Evolutionary conservation across 2,888 invertebrate species (phyloP), one percentile per base, ranked within the genome.

Genomic region (Hermaeophaga mercurialis): DNA sequence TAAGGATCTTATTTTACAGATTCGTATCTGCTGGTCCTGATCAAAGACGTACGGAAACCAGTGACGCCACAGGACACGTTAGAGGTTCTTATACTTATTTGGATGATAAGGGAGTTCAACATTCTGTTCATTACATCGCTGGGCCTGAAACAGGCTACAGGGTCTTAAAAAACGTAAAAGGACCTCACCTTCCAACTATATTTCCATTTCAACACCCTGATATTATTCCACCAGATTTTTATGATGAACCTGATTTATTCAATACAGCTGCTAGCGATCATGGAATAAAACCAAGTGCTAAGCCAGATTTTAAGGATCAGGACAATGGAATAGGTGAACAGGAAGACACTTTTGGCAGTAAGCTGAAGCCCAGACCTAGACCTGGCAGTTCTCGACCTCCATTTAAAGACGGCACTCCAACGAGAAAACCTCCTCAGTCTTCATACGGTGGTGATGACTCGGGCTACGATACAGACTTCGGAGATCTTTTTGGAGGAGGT

Each of bases 81-180:
- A 79, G 88, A 62, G 90, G 90, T 24, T 88, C 89, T 0, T 90
- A 89, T 78, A 88, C 89, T 0, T 90, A 88, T 72, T 75, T 90
- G 12, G 90, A 90, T 65, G 89, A 90, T 68, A 89, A 89, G 77
- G 89, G 89, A 1, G 84, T 88, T 18, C 89, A 89, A 73, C 84
- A 80, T 54, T 87, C 89, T 0, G 89, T 90, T 0, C 86, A 90
- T 74, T 90, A 90, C 73, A 89, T 87, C 63, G 90, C 90, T 0
- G 90, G 90, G 0, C 89, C 90, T 0, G 87, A 85, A 60, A 90
- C 89, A 41, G 90, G 90, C 0, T 90, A 89, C 70, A 81, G 89
- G 36, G 85, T 90, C 1, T 79, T 90, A 7, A 85, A 89, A 73
- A 88, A 84, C 64, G 85, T 84, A 54, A 84, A 87, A 68, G 88